Base-by-base conservation (phyloP, 2,113 vertebrate genomes). In the Indicator indicator region DNA sequence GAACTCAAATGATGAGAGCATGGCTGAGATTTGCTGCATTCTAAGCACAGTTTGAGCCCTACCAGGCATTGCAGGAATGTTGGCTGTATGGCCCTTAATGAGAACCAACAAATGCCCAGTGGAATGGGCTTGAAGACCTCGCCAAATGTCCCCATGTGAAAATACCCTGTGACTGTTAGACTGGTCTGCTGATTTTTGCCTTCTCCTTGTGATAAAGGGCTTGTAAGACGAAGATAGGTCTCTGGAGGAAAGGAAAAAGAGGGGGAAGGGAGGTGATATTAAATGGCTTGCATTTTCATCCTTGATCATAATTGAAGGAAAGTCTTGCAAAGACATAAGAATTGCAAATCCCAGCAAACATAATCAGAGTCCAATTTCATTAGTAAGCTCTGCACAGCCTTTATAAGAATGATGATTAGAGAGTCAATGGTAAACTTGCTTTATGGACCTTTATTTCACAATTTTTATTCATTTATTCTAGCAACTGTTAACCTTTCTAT, bases 21-120 rank as follows among this genome's bases (percentile, higher is more conserved):
- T 83, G 19, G n/a, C 73, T 69, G 52, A 65, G 20, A 54, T 32
- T 68, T 77, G 40, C 50, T 81, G 18, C 64, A 59, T 56, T 42
- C 75, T 76, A 65, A 76, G 75, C 85, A 85, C 77, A 93, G 80
- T 56, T 50, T 75, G 88, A 87, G 36, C 26, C 74, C 65, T 38
- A 27, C 7, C 6, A 84, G 44, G 58, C 71, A 83, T 40, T 62
- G 73, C 28, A 88, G 67, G 76, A 96, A 96, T 72, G 58, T 70
- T 0, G 2, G n/a, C 58, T 78, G 32, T 30, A 38, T 5, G 33
- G 67, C 6, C 20, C 20, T 75, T 93, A 87, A 89, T 55, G 46
- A 86, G 48, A 74, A 55, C 11, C 23, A 19, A 60, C 16, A 38
- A 91, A 73, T 7, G 3, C 46, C 60, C 4, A 2, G 44, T 4